Conservation (phyloP, 2,888 invertebrate species). For the Theretra japonica region DNA sequence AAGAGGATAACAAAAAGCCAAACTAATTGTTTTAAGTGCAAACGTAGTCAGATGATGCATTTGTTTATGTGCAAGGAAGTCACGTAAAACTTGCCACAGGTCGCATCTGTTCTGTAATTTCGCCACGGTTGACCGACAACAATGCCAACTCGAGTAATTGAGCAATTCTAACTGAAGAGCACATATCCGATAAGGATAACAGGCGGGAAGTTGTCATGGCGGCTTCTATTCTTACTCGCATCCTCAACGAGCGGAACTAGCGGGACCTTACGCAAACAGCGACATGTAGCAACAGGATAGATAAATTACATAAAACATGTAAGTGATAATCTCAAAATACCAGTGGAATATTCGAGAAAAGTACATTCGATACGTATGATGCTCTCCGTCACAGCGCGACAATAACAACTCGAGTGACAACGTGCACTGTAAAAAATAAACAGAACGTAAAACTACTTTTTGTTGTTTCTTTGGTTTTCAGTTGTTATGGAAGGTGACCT, state of each 20-base stretch:
- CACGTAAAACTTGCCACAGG: slow-evolving; percentile 64
- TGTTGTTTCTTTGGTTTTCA: slow-evolving; percentile 37
- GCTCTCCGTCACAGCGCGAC: neutral
- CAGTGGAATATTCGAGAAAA: slow-evolving; percentile 7
- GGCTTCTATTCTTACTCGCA: slow-evolving; percentile 26
- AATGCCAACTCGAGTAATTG: slow-evolving; percentile 74
- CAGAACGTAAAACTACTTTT: slow-evolving; percentile 4
- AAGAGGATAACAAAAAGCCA: slow-evolving; percentile 35
- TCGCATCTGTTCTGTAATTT: slow-evolving; percentile 72
- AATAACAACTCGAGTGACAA: slow-evolving; percentile 10
- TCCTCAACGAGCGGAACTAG: neutral
- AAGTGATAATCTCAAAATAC: neutral
- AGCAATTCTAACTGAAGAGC: slow-evolving; percentile 70
- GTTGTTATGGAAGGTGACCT: slow-evolving; percentile 45
- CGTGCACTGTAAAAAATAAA: neutral
- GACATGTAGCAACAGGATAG: neutral
- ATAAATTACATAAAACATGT: neutral
- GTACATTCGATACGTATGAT: neutral
- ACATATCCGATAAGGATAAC: slow-evolving; percentile 74
- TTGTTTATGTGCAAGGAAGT: slow-evolving; percentile 61
- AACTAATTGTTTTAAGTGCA: slow-evolving; percentile 31
- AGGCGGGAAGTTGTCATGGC: slow-evolving; percentile 63
- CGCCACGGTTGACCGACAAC: slow-evolving; percentile 74
- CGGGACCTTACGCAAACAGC: slow-evolving; percentile 12
- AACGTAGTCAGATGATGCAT: slow-evolving; percentile 44